These are phyloP conservation scores for Mechanitis messenoides DNA, from an alignment of 2,888 invertebrate genomes.

Conservation along the genomic window DNA sequence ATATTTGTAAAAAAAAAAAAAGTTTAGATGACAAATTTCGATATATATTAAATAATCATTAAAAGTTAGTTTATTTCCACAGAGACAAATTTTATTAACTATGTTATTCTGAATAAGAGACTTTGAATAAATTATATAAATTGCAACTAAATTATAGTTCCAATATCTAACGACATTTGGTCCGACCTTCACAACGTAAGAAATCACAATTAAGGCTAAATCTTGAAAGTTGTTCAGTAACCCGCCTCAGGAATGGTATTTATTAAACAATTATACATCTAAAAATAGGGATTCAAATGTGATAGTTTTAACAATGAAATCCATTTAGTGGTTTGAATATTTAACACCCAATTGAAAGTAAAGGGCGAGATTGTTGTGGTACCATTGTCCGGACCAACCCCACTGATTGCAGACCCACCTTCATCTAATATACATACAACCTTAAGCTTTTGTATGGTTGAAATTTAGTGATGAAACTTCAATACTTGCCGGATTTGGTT, in stretches of 20 bases:
- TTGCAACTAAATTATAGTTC: background rate
- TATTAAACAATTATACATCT: conserved; percentile 32
- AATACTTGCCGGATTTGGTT: background rate
- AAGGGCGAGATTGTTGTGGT: conserved; percentile 74
- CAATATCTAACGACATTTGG: conserved; percentile 22
- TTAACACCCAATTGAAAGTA: conserved; percentile 70
- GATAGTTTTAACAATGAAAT: conserved; percentile 63
- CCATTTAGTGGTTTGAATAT: conserved; percentile 75
- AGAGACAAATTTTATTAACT: no score
- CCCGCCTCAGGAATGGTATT: conserved; percentile 26
- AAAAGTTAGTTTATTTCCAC: no score
- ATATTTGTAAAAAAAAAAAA: background rate
- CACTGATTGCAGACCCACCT: conserved; percentile 68
- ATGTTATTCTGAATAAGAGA: background rate
- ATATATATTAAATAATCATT: no score
- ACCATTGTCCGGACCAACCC: conserved; percentile 69
- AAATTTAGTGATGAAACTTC: conserved; percentile 16
- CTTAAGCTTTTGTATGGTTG: conserved; percentile 43
- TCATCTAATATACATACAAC: conserved; percentile 70
- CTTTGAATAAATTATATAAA: background rate
- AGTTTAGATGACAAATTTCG: no score
- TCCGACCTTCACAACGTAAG: conserved; percentile 32
- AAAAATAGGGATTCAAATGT: conserved; percentile 27
- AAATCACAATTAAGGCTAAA: conserved; percentile 35
- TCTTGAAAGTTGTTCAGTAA: conserved; percentile 40